A percentile compares a stretch with the other conserved stretches of the same genome.
Evolutionary conservation across 1,140 invertebrate species (phyloP).

Genomic region (Calliopsis andreniformis): DNA sequence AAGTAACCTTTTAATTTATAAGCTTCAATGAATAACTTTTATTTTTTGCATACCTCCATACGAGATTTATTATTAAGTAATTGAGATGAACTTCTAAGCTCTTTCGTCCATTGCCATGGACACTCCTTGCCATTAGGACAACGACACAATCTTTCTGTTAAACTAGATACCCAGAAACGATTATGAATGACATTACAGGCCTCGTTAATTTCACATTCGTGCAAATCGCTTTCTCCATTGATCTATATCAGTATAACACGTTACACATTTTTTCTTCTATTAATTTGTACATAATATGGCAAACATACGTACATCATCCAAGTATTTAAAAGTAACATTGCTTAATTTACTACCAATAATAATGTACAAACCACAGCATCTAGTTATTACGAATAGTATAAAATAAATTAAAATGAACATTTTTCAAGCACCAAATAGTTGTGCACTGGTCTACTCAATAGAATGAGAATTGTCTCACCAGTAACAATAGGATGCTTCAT

Average conservation of each 20-base stretch:
- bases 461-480: conserved; percentile 4
- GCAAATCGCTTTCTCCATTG: conserved; percentile 81
- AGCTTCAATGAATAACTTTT: not conserved
- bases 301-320: conserved; percentile 65
- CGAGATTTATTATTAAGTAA: conserved; percentile 81
- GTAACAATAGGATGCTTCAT: conserved; percentile 20
- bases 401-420: conserved; percentile 42
- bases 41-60: conserved; percentile 78
- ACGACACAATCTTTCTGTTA: conserved; percentile 82
- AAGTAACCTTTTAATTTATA: conserved; percentile 46
- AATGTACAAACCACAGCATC: conserved; percentile 58
- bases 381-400: conserved; percentile 22
- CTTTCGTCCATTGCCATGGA: conserved; percentile 77
- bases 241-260: conserved; percentile 70
- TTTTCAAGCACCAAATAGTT: conserved; percentile 17
- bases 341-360: conserved; percentile 70
- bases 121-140: conserved; percentile 82
- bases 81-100: conserved; percentile 73
- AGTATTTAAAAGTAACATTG: conserved; percentile 71
- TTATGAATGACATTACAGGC: conserved; percentile 82
- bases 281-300: conserved; percentile 4
- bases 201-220: conserved; percentile 76
- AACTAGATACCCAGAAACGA: conserved; percentile 81
- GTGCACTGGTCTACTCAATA: not conserved
- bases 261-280: not conserved